phyloP scores from a whole-genome alignment of 2,888 invertebrate genomes.

The Leptopilina drosophilae region DNA sequence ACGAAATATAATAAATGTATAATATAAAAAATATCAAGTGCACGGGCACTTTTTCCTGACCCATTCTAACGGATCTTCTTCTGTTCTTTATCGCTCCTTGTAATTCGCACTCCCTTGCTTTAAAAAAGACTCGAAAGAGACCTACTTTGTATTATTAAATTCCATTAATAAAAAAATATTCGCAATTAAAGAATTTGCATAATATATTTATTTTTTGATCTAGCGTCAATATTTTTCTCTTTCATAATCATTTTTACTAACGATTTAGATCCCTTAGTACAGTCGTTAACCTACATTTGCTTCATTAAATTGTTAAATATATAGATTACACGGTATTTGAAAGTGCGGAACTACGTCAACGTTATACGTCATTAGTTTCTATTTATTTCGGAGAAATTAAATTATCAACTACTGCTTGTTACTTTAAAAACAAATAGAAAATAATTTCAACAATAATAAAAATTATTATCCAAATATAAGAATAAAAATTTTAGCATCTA shows the following conservation, averaged over 20 bases:
- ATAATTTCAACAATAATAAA: neutral
- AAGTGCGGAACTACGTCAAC: conserved; percentile 22
- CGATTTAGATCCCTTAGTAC: neutral
- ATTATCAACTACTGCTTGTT: neutral
- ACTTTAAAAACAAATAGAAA: too few relatives aligned
- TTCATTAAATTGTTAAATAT: conserved; percentile 9
- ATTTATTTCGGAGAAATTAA: conserved; percentile 17
- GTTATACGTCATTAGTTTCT: conserved; percentile 33
- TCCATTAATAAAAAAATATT: neutral
- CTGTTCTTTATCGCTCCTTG: neutral
- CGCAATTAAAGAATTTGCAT: neutral
- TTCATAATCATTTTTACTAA: neutral
- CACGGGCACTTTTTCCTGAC: conserved; percentile 2
- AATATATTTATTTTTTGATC: neutral
- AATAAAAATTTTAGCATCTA: too few relatives aligned
- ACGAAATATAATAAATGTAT: neutral
- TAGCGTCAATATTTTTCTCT: neutral
- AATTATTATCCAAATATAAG: too few relatives aligned
- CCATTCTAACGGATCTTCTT: conserved; percentile 29
- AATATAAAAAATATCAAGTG: neutral
- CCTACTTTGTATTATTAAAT: conserved; percentile 13
- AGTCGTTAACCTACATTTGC: conserved; percentile 28
- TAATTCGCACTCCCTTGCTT: neutral
- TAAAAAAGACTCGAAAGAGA: neutral
- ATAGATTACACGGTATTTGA: conserved; percentile 16